Conservation (phyloP, 2,888 invertebrate genomes). For the Amaurobius ferox region DNA sequence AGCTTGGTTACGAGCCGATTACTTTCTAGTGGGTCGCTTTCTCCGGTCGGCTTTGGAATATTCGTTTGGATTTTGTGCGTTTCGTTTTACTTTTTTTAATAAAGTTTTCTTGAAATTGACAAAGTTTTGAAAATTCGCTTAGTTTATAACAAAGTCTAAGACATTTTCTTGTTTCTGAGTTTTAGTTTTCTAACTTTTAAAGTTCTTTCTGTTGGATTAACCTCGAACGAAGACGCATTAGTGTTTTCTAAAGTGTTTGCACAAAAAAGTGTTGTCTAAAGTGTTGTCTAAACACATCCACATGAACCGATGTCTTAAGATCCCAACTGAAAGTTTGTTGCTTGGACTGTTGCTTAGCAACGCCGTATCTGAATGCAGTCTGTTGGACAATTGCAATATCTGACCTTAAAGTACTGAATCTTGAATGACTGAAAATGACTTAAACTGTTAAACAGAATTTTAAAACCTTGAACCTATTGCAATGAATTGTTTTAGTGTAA, state of each 20-base stretch:
- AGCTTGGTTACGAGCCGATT: background rate
- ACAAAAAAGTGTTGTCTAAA: no score
- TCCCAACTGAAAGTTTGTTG: background rate
- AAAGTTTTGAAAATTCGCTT: slow-evolving; percentile 36
- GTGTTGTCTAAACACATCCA: background rate
- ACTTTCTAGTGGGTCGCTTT: background rate
- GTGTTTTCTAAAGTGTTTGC: background rate
- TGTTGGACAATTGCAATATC: no score
- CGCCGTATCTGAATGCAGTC: no score
- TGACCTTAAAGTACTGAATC: no score
- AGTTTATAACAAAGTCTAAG: slow-evolving; percentile 31
- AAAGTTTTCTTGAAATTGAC: slow-evolving; percentile 35
- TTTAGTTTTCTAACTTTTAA: slow-evolving; percentile 47
- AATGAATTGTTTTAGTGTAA: slow-evolving; percentile 28
- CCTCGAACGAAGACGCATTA: background rate
- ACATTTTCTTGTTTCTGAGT: slow-evolving; percentile 36
- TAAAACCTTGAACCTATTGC: background rate
- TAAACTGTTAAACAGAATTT: no score
- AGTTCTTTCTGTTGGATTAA: background rate
- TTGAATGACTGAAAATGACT: no score
- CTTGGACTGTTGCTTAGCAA: background rate
- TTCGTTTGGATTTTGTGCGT: background rate
- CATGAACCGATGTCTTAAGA: background rate
- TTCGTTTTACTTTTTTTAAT: slow-evolving; percentile 16
- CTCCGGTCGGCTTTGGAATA: background rate